A percentile compares a stretch with the other conserved stretches of the same genome.
phyloP scores from a whole-genome alignment of 2,797 vertebrate species.

The Perodicticus potto region DNA sequence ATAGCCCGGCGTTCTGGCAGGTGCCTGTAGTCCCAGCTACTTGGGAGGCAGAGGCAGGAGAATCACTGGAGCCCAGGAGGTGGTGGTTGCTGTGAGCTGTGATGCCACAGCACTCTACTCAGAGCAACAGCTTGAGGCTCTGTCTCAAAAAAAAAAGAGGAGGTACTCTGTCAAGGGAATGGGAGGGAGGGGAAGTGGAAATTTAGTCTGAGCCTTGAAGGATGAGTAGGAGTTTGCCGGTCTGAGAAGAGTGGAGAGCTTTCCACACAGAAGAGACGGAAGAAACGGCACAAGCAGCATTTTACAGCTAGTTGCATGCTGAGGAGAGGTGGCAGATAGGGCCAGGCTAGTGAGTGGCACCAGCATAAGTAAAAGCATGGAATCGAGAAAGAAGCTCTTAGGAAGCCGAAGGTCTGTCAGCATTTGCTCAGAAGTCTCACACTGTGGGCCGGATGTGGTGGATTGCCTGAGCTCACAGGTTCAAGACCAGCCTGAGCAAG shows the following conservation, averaged over 20 bases:
- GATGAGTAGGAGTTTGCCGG: conserved; percentile 23
- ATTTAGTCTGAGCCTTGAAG: conserved; percentile 33
- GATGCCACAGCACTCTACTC: too few relatives aligned
- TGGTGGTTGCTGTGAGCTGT: too few relatives aligned
- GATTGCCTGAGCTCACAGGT: too few relatives aligned
- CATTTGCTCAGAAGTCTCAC: neutral
- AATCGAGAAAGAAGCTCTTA: neutral
- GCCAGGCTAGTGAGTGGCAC: neutral
- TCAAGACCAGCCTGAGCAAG: too few relatives aligned
- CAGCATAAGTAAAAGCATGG: neutral
- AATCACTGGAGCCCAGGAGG: too few relatives aligned
- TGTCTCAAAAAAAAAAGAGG: neutral
- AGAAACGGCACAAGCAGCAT: neutral
- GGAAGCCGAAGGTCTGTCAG: neutral
- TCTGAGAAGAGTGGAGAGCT: neutral
- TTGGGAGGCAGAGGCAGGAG: too few relatives aligned
- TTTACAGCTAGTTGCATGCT: neutral
- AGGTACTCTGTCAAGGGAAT: neutral
- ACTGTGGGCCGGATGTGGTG: too few relatives aligned
- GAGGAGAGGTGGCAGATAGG: neutral
- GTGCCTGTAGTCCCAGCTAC: too few relatives aligned
- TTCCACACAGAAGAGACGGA: neutral
- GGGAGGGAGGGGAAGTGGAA: neutral
- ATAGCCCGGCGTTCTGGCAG: too few relatives aligned
- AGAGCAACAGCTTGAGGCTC: too few relatives aligned